A percentile compares a stretch with the other conserved stretches of the same genome.
Conservation (phyloP, 2,888 invertebrate genomes). For the Steromphala cineraria region DNA sequence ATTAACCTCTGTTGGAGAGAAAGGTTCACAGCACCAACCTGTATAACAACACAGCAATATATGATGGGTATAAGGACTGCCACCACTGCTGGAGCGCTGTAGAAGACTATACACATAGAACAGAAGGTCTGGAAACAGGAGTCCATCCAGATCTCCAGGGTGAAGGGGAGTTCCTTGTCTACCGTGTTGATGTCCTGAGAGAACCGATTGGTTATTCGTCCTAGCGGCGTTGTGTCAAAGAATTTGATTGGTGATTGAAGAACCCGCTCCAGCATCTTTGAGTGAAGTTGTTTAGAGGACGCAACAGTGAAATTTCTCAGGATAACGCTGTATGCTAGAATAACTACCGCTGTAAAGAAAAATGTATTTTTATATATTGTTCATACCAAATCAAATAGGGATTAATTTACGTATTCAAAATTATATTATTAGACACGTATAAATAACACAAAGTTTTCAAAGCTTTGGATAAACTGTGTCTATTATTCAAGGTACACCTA, state of each 20-base stretch:
- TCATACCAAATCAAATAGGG: too few species aligned
- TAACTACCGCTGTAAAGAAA: neutral
- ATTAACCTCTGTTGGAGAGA: neutral
- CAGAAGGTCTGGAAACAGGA: neutral
- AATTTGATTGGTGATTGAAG: neutral
- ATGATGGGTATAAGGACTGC: neutral
- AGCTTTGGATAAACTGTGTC: too few species aligned
- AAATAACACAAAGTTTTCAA: too few species aligned
- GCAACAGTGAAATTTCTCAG: neutral
- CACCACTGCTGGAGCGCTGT: neutral
- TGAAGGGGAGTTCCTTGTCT: conserved; percentile 13
- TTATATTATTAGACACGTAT: too few species aligned
- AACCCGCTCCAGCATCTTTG: neutral
- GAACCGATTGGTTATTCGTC: conserved; percentile 1
- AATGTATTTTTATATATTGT: too few species aligned
- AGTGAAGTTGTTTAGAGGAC: neutral
- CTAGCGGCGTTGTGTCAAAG: conserved; percentile 11
- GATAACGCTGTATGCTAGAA: neutral
- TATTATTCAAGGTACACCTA: too few species aligned
- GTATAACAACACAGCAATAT: neutral
- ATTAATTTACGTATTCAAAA: too few species aligned
- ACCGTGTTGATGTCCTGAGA: conserved; percentile 3
- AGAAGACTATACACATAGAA: neutral
- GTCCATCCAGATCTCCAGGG: conserved; percentile 3
- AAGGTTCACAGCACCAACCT: neutral